A percentile compares a stretch with the other conserved stretches of the same genome.
phyloP scores from a whole-genome alignment of 2,113 vertebrate genomes.

The Irena cyanogastra region DNA sequence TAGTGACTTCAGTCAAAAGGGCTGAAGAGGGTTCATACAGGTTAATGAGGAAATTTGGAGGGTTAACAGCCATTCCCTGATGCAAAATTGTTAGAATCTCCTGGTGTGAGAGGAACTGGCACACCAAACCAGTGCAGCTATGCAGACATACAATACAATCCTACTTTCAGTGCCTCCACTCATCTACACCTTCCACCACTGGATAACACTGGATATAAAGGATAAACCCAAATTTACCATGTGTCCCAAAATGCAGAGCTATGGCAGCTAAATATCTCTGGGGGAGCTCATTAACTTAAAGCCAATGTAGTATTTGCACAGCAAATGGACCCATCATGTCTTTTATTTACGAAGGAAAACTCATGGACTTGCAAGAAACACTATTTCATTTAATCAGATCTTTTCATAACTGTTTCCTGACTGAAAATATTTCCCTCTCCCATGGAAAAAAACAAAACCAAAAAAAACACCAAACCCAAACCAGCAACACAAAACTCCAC shows the following conservation, averaged over 20 bases:
- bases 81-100: background rate
- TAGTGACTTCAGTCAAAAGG: background rate
- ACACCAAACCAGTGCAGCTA: background rate
- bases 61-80: background rate
- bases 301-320: background rate
- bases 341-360: background rate
- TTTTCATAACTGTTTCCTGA: background rate
- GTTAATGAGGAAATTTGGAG: background rate
- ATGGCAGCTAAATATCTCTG: background rate
- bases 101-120: background rate
- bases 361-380: background rate
- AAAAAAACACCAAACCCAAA: accelerated
- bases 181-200: background rate
- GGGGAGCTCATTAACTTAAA: background rate
- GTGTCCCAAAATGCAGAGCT: background rate
- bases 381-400: background rate
- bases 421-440: background rate
- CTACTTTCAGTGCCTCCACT: background rate
- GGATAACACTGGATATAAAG: background rate
- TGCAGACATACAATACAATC: background rate
- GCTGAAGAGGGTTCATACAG: background rate
- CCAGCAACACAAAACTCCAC: background rate
- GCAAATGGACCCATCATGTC: background rate
- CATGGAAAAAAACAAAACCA: background rate
- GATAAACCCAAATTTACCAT: background rate